Evolutionary conservation across 2,113 vertebrate species (phyloP), one percentile per base, ranked within the genome.

Genomic region (Dromiciops gliroides): DNA sequence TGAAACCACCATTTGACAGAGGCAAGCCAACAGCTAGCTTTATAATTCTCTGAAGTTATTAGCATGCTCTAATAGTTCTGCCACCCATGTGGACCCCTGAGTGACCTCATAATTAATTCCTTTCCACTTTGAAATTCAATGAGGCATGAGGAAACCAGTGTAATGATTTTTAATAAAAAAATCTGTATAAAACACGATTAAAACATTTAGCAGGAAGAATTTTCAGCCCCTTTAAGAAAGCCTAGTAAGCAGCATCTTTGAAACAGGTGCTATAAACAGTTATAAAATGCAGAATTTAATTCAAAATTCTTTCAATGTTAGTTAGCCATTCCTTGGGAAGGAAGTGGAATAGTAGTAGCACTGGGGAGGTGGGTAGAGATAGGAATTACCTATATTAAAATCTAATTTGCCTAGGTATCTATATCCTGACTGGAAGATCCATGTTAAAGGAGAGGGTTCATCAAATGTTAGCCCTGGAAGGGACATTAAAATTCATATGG

Each of bases 51-150:
- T 90, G 52, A 93, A 97, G 95, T 94, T 95, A 97, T 97, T 97
- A 97, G 96, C 94, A 93, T 95, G 89, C 16, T 94, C 96, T 97
- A 97, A 97, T 95, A 95, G 97, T 67, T 94, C 95, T 95, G 96
- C 95, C 96, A 2, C 96, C 94, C 97, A 96, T 97, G 98, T 97
- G 97, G 97, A 94, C 96, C 97, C 95, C 96, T 97, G 96, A 97
- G 48, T 50, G 96, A 97, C 48, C 88, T 31, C 14, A 96, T 97
- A 97, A 98, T 98, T 97, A 97, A 97, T 97, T 96, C 96, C 95
- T 95, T 95, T 97, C 95, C 75, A 96, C 95, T 95, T 94, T 89
- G 94, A 96, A 95, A 97, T 93, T 94, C 92, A 95, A 95, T 90
- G 96, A 97, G 94, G 97, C 95, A 91, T 92, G 94, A 50, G 48